These are phyloP conservation scores for Heliconius hewitsoni DNA, from an alignment of 1,140 invertebrate genomes.

Conservation along the genomic window DNA sequence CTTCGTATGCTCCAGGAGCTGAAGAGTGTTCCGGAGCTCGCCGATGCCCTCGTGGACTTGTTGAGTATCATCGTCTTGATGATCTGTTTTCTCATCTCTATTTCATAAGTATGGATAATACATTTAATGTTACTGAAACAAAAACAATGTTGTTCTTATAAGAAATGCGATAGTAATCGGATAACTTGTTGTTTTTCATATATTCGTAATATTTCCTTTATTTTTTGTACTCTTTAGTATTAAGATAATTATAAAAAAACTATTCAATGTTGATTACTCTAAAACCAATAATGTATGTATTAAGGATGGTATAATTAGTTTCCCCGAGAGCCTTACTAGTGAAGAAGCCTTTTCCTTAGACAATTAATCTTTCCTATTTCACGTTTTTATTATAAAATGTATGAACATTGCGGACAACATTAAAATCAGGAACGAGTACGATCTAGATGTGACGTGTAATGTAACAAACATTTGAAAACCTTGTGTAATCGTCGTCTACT, in stretches of 20 bases:
- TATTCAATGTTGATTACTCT: constrained; percentile 81
- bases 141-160: constrained; percentile 80
- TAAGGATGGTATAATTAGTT: constrained; percentile 76
- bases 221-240: constrained; percentile 81
- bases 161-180: constrained; percentile 75
- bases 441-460: constrained; percentile 17
- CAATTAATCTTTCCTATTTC: constrained; percentile 60
- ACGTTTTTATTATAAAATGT: constrained; percentile 50
- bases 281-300: constrained; percentile 76
- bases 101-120: constrained; percentile 69
- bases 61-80: constrained; percentile 49
- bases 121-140: constrained; percentile 75
- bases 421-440: constrained; percentile 43
- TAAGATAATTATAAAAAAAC: constrained; percentile 80
- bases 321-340: constrained; percentile 76
- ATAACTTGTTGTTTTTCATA: constrained; percentile 81
- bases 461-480: constrained; percentile 26
- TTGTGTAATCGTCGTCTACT: constrained; percentile 55
- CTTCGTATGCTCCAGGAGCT: constrained; percentile 37
- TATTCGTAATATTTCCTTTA: constrained; percentile 81
- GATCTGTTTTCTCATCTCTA: constrained; percentile 62
- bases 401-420: constrained; percentile 42
- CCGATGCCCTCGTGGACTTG: constrained; percentile 42
- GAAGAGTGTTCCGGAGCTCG: constrained; percentile 35
- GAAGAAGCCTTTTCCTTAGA: constrained; percentile 77